Evolutionary conservation across 2,113 vertebrate species (phyloP).

Genomic region (Cervus canadensis): DNA sequence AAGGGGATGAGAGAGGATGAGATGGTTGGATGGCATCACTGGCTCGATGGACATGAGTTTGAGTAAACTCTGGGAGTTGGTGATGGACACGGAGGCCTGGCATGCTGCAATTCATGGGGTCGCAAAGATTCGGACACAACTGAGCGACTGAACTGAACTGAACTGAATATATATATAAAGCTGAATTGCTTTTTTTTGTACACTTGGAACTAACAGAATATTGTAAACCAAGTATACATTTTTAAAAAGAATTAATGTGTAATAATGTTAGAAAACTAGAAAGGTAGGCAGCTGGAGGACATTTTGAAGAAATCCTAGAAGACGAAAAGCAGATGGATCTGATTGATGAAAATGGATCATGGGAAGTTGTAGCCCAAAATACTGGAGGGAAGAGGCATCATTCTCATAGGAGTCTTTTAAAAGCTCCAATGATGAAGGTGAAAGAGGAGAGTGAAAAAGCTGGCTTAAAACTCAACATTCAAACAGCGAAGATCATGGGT

Average conservation of each 20-base stretch:
- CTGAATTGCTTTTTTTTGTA: not conserved
- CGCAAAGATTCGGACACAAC: too few relatives aligned
- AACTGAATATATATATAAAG: not conserved
- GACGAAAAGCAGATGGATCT: not conserved
- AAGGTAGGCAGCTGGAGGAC: not conserved
- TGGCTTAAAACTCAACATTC: not conserved
- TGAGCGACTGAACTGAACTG: too few relatives aligned
- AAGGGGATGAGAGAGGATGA: too few relatives aligned
- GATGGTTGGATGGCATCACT: too few relatives aligned
- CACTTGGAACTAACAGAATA: not conserved
- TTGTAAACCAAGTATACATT: not conserved
- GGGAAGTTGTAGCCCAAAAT: not conserved
- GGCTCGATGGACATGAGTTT: too few relatives aligned
- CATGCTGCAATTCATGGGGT: too few relatives aligned
- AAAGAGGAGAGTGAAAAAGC: not conserved
- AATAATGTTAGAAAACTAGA: not conserved
- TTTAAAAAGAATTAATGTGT: not conserved
- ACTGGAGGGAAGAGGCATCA: not conserved
- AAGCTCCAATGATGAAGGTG: not conserved
- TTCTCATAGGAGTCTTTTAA: not conserved
- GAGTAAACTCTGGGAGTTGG: too few relatives aligned
- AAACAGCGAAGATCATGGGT: not conserved
- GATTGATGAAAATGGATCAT: constrained; percentile 3
- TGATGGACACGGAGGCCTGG: too few relatives aligned
- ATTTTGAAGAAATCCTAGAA: constrained; percentile 17